Conservation (phyloP, 2,888 invertebrate genomes). For the Macrophya annulata region DNA sequence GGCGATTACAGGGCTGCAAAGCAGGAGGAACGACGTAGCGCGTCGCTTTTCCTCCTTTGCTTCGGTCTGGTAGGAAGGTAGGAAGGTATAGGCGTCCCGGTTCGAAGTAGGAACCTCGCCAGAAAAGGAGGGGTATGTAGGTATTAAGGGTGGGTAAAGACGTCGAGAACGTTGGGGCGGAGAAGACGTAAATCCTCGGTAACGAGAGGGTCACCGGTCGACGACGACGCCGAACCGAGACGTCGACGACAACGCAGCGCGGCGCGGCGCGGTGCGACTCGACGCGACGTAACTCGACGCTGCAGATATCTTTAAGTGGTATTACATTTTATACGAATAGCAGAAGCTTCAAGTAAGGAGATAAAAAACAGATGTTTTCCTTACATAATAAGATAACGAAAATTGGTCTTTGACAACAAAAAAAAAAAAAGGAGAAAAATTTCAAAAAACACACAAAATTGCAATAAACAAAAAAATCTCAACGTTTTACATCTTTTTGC, state of each 20-base stretch:
- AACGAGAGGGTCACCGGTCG: constrained; percentile 50
- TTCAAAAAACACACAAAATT: neutral
- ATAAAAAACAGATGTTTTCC: neutral
- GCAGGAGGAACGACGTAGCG: constrained; percentile 24
- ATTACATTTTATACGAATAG: constrained; percentile 36
- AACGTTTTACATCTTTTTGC: neutral
- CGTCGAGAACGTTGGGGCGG: constrained; percentile 40
- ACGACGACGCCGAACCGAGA: constrained; percentile 14
- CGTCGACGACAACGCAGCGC: neutral
- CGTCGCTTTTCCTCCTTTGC: constrained; percentile 4
- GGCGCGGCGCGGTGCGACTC: neutral
- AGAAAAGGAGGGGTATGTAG: constrained; percentile 7
- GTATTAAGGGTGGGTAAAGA: constrained; percentile 17
- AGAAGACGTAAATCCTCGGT: constrained; percentile 51
- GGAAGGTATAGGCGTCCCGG: constrained; percentile 4
- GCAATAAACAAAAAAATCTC: neutral
- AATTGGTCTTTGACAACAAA: neutral
- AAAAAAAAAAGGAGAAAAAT: neutral
- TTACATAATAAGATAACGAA: neutral
- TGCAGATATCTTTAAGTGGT: constrained; percentile 48
- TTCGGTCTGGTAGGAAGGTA: neutral
- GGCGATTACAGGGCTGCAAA: constrained; percentile 46
- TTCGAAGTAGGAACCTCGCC: constrained; percentile 14
- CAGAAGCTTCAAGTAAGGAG: neutral
- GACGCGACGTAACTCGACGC: neutral